A percentile compares a stretch with the other conserved stretches of the same genome.
These are phyloP conservation scores for Cariama cristata DNA, from an alignment of 2,113 vertebrate genomes.

Conservation along the genomic window DNA sequence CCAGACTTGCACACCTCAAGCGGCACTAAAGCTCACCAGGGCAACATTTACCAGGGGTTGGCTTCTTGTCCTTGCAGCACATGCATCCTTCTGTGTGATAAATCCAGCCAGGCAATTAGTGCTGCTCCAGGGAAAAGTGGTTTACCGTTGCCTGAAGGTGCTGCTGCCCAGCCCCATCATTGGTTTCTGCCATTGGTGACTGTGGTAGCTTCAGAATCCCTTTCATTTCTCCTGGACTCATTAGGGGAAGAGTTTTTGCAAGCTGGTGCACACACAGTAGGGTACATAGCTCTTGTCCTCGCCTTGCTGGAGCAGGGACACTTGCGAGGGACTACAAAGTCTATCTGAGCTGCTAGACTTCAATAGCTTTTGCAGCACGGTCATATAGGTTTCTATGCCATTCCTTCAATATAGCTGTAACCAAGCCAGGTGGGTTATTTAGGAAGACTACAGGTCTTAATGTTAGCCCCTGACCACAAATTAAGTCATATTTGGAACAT, in stretches of 20 bases:
- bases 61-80: background rate
- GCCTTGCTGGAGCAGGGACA: background rate
- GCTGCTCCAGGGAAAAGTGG: background rate
- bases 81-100: background rate
- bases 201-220: background rate
- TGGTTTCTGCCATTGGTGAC: accelerated
- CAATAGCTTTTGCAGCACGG: background rate
- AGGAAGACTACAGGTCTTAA: background rate
- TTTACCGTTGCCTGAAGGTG: background rate
- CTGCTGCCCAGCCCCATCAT: background rate
- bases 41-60: background rate
- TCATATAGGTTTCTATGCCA: background rate
- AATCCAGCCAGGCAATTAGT: background rate
- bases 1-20: background rate
- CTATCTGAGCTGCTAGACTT: background rate
- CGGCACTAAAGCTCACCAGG: background rate
- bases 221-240: background rate
- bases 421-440: background rate
- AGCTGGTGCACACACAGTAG: background rate
- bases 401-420: background rate
- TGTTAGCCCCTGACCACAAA: background rate
- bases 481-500: background rate
- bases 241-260: background rate
- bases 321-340: background rate
- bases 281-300: background rate